Base-by-base conservation (phyloP, 2,888 invertebrate genomes). In the Parascotia fuliginaria region DNA sequence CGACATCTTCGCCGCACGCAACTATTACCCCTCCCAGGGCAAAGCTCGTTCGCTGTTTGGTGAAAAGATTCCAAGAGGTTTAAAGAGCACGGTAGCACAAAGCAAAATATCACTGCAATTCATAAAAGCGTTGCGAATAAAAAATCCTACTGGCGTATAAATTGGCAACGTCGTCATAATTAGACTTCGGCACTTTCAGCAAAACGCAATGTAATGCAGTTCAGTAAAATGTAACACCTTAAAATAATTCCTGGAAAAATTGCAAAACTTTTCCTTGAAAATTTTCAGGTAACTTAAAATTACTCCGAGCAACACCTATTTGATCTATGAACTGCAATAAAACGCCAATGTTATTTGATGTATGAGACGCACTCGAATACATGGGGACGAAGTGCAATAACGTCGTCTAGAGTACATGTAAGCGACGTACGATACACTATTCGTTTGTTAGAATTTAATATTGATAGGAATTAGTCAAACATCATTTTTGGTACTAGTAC, bases 1-100 rank as follows among this genome's bases (percentile, higher is more conserved):
- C 81, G 83, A 74, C 73, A 77, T 78, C 72, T 77, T 77, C 70
- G 77, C 76, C 77, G 69, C 77, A 74, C 78, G 66, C 73, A 68
- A 75, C 81, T 79, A 86, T 88, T 86, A 86, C 77, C 79, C 74
- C 77, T 65, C 73, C 74, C 74, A 56, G 61, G 55, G 57, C 64
- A 50, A 33, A 60, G 50, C 34, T 61, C 65, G 60, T 60, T 67
- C 53, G 62, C 65, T 68, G 60, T 69, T 76, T 75, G 73, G 62
- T 73, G 70, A 73, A 80, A 79, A 78, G 75, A 73, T 72, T 66
- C 62, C 37, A 42, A 53, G 42, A 54, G 38, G 53, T 49, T 61
- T 44, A 46, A 24, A 42, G 28, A 41, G 33, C 58, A 43, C 31
- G 42, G 48, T 42, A 65, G 57, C 56, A 65, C 55, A 55, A 53